phyloP scores from a whole-genome alignment of 2,888 invertebrate species.

The Idaea biselata region DNA sequence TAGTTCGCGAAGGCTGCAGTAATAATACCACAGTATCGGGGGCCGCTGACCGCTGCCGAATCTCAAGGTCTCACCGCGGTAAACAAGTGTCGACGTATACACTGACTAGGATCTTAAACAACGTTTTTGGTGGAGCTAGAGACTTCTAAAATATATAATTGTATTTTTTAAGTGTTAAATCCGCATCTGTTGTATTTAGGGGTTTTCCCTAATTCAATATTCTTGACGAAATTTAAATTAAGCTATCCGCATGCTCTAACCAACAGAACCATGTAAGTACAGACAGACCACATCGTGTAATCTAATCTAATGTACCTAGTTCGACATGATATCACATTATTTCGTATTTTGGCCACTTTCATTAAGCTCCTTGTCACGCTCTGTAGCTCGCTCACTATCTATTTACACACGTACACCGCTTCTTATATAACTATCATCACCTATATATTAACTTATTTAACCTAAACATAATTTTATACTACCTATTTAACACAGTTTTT shows the following conservation, averaged over 20 bases:
- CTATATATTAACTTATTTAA: conserved; percentile 4
- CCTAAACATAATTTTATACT: conserved; percentile 1
- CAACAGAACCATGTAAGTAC: no score
- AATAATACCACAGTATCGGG: conserved; percentile 43
- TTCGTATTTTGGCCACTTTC: background rate
- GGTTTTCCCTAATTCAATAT: no score
- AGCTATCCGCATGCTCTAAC: no score
- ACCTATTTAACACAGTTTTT: conserved; percentile 7
- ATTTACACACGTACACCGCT: conserved; percentile 4
- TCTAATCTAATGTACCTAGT: background rate
- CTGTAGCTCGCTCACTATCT: conserved; percentile 8
- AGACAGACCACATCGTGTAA: no score
- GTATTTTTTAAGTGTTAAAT: no score
- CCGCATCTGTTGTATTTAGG: no score
- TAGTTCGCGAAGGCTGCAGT: conserved; percentile 33
- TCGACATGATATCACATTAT: background rate
- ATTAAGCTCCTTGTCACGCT: background rate
- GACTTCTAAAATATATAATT: background rate
- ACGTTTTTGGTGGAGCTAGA: background rate
- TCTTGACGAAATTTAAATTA: no score
- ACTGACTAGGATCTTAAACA: conserved; percentile 5
- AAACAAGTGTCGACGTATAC: conserved; percentile 67
- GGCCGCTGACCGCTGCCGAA: conserved; percentile 77
- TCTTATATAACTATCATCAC: conserved; percentile 2
- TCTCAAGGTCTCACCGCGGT: conserved; percentile 76